phyloP scores from a whole-genome alignment of 2,113 vertebrate genomes.

The Nettapus auritus region DNA sequence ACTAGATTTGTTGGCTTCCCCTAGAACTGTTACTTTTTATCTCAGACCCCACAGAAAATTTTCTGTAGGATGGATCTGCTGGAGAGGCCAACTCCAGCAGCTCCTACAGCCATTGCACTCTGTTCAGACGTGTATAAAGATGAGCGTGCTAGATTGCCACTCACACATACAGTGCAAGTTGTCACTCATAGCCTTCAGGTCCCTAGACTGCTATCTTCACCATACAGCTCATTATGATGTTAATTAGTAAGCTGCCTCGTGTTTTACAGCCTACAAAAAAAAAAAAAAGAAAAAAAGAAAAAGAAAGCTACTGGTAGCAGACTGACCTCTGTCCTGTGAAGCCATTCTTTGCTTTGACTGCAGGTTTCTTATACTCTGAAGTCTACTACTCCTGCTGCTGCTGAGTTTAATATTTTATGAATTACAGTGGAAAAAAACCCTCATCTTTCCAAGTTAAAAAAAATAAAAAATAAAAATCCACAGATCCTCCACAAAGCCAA shows the following conservation, averaged over 20 bases:
- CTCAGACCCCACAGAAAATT: not conserved
- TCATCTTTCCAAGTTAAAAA: not conserved
- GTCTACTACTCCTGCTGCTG: not conserved
- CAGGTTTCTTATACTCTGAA: not conserved
- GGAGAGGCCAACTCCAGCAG: not conserved
- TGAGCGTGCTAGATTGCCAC: not conserved
- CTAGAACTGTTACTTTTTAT: not conserved
- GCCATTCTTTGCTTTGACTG: not conserved
- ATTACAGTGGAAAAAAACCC: not conserved
- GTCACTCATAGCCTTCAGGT: not conserved
- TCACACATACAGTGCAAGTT: not conserved
- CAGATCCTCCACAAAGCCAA: not conserved
- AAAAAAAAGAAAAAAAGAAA: not conserved
- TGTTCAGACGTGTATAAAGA: not conserved
- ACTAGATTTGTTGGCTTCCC: not conserved
- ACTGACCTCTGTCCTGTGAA: not conserved
- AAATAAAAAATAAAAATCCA: not conserved
- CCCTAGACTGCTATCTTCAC: not conserved
- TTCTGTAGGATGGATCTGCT: not conserved
- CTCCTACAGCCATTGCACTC: not conserved
- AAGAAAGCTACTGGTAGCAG: not conserved
- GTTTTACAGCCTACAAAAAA: not conserved
- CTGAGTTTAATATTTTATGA: not conserved
- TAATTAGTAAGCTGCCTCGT: constrained; percentile 14
- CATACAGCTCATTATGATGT: not conserved